Evolutionary conservation across 2,113 vertebrate genomes (phyloP).

Genomic region (Pelobates fuscus): DNA sequence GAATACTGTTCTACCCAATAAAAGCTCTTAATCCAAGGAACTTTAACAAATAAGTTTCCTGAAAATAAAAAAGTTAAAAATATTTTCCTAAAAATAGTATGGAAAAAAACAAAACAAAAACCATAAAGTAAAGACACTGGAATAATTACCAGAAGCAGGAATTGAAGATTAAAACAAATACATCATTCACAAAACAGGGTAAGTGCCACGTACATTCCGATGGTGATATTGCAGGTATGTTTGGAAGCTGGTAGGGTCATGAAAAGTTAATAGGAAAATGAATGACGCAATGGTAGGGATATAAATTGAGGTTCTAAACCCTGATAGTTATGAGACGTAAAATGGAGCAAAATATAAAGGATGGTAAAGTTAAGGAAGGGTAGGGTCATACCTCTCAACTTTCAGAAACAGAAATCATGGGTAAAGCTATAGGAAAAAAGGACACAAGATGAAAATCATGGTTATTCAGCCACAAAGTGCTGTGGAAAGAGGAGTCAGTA

Average conservation of each 20-base stretch:
- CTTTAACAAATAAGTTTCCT: too few species aligned
- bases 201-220: too few species aligned
- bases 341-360: conserved; percentile 55
- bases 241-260: not conserved
- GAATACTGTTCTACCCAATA: too few species aligned
- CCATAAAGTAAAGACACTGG: too few species aligned
- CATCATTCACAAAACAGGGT: too few species aligned
- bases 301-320: conserved; percentile 51
- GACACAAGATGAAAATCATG: conserved; percentile 71
- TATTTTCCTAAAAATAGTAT: too few species aligned
- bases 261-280: conserved; percentile 11
- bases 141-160: too few species aligned
- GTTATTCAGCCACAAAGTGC: conserved; percentile 61
- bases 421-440: conserved; percentile 74
- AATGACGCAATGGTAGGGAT: conserved; percentile 33
- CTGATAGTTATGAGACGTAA: conserved; percentile 41
- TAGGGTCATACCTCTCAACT: conserved; percentile 72
- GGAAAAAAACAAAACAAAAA: too few species aligned
- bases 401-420: conserved; percentile 73
- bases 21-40: too few species aligned
- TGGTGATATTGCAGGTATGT: not conserved
- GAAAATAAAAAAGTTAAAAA: too few species aligned
- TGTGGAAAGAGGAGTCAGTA: conserved; percentile 54
- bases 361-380: conserved; percentile 62
- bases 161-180: too few species aligned